Base-by-base conservation (phyloP, 2,113 vertebrate species). In the Pluvianellus socialis region DNA sequence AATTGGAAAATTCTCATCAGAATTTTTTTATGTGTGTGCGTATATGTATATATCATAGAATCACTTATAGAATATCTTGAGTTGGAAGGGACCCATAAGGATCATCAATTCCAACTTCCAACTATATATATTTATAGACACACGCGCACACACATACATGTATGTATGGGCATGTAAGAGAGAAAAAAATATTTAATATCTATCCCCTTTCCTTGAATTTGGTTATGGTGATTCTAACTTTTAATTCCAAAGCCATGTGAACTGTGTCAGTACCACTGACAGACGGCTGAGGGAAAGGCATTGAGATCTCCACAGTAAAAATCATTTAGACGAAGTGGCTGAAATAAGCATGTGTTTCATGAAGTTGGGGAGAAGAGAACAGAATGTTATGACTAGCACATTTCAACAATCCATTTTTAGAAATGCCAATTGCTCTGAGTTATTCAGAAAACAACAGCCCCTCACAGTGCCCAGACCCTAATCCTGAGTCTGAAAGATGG, bases 331-430 rank as follows among this genome's bases (percentile, higher is more conserved):
- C 7, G 1, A 38, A 68, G 76, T 66, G 80, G 49, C 58, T 94
- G 92, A 95, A 87, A 71, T 87, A 91, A 91, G 40, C 84, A 92
- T 94, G 92, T 14, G 66, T 58, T 95, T 86, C 70, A n/a, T 85
- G 91, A 92, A 92, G 73, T n/a, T 85, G 77, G 52, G 73, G 38
- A 92, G 86, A 91, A 82, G 55, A 88, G 74, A 92, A 92, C 96
- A 97, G 93, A 96, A 96, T 96, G 96, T 96, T 97, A 79, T 93
- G 96, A 85, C 96, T 97, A 96, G 81, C 96, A 96, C 93, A 86
- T 96, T 96, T 96, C 85, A 93, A 94, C 84, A 91, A 90, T 66
- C 66, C 85, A 32, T 42, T 94, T 96, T 95, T 93, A 96, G 92
- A 94, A 97, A 94, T 96, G 92, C 66, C 96, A 94, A 8, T 97